Base-by-base conservation (phyloP, 2,113 vertebrate genomes). In the Galbula dea region DNA sequence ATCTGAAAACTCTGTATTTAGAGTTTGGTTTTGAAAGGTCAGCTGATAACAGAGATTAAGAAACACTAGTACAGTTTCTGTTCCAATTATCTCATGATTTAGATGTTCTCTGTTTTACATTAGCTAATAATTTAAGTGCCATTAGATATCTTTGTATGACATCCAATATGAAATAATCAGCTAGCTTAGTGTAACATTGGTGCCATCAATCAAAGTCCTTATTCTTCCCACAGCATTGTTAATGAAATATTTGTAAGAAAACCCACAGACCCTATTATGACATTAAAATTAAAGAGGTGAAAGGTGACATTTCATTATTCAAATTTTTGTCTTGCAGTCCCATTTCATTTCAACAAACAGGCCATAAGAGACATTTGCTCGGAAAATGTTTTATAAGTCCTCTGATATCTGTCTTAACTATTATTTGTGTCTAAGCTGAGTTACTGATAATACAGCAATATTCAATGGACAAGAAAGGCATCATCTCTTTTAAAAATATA, bases 151-250 rank as follows among this genome's bases (percentile, higher is more conserved):
- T 93, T 96, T 96, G 61, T 86, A 83, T 94, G 95, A 95, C 94
- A 95, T 80, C 65, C 94, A 93, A 68, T 75, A 93, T 91, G 95
- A 96, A 96, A 96, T 95, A 93, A 96, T 95, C 91, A 85, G 91
- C 91, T 88, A 86, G 55, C 82, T 88, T 94, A 89, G 71, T 6
- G 4, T 73, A 94, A 87, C 78, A 66, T 19, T 88, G 57, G 72
- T 90, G 65, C 63, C 93, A 95, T 96, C 87, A 93, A 95, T 97
- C 95, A 96, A 86, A 78, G 4, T 81, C 59, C 45, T 55, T 89
- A 32, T 94, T 92, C 59, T 82, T 96, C 80, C 76, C 68, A 88
- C 75, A 75, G 72, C 57, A 71, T 83, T 82, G 75, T 88, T 96
- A 91, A 92, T 91, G 86, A 92, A 93, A 95, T 41, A 49, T 83